Conservation (phyloP, 2,113 vertebrate species). For the Siniperca knerii region DNA sequence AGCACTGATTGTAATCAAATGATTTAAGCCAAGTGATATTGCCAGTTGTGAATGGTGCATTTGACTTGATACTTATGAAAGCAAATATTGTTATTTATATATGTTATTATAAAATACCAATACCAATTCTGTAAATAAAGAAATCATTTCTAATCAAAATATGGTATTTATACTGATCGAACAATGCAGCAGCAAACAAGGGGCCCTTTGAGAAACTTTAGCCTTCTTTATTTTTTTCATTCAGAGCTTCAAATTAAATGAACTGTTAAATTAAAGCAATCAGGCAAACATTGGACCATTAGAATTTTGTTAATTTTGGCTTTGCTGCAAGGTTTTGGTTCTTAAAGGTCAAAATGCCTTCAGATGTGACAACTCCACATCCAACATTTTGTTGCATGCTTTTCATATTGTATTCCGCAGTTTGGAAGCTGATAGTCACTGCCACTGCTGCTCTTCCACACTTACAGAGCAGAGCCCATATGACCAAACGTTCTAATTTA, state of each 20-base stretch:
- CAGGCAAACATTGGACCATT: constrained; percentile 23
- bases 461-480: constrained; percentile 17
- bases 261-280: constrained; percentile 16
- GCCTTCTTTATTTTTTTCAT: not conserved
- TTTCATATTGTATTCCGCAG: constrained; percentile 13
- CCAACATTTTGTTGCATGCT: constrained; percentile 19
- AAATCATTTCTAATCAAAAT: constrained; percentile 24
- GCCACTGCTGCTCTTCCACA: constrained; percentile 34
- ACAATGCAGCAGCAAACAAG: constrained; percentile 6
- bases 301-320: constrained; percentile 34
- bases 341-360: constrained; percentile 19
- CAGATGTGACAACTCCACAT: constrained; percentile 23
- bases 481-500: constrained; percentile 41
- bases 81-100: constrained; percentile 4
- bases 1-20: constrained; percentile 4
- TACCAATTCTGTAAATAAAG: not conserved
- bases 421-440: constrained; percentile 10
- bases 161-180: not conserved
- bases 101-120: not conserved
- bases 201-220: constrained; percentile 1
- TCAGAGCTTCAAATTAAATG: constrained; percentile 28
- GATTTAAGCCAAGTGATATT: not conserved
- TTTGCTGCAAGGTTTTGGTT: constrained; percentile 1
- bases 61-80: constrained; percentile 20
- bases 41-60: constrained; percentile 12